Conservation (phyloP, 2,888 invertebrate species). For the Gasteruption jaculator region DNA sequence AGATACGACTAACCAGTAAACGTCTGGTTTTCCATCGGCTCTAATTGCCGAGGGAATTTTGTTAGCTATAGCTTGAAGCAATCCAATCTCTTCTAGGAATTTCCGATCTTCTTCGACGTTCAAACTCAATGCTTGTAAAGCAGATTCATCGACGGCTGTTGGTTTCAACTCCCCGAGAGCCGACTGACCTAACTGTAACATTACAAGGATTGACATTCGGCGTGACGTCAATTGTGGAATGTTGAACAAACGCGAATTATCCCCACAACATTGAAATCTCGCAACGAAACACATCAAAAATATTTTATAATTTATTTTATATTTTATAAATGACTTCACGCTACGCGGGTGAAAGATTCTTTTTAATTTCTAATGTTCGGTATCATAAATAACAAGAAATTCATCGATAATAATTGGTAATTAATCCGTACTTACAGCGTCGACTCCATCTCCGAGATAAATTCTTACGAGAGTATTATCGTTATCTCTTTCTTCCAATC, state of each 20-base stretch:
- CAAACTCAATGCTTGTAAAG: constrained; percentile 33
- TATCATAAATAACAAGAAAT: constrained; percentile 2
- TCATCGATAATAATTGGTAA: too few relatives aligned
- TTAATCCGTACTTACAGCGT: constrained; percentile 58
- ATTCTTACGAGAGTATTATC: constrained; percentile 63
- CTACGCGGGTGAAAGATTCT: too few relatives aligned
- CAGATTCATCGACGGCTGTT: constrained; percentile 37
- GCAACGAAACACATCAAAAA: neutral
- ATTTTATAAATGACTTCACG: too few relatives aligned
- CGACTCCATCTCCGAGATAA: constrained; percentile 60
- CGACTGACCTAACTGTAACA: constrained; percentile 45
- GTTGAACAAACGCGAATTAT: neutral
- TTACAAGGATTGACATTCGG: neutral
- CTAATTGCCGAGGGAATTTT: constrained; percentile 55
- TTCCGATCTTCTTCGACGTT: constrained; percentile 58
- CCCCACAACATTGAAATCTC: neutral
- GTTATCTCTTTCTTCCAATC: constrained; percentile 61
- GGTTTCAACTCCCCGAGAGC: constrained; percentile 46
- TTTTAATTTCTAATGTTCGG: neutral
- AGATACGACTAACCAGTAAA: constrained; percentile 64
- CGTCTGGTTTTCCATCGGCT: constrained; percentile 60
- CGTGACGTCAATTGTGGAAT: too few relatives aligned
- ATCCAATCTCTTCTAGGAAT: constrained; percentile 61
- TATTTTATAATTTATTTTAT: neutral
- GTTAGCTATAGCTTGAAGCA: constrained; percentile 58